Evolutionary conservation across 2,888 invertebrate genomes (phyloP).

Genomic region (Sturmia bella): DNA sequence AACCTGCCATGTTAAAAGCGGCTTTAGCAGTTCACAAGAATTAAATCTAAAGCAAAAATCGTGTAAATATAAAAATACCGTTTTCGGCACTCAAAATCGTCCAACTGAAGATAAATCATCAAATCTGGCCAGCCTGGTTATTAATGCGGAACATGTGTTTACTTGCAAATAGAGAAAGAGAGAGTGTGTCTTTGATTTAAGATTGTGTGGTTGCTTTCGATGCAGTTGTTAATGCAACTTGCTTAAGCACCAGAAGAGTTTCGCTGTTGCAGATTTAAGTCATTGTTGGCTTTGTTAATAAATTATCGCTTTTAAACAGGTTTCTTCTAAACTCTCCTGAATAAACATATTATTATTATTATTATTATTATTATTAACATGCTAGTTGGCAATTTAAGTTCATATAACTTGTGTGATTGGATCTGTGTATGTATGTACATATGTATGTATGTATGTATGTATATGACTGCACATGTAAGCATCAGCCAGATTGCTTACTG

Average conservation of each 20-base stretch:
- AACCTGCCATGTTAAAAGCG: too few relatives aligned
- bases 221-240: slow-evolving; percentile 49
- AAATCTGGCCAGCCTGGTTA: too few relatives aligned
- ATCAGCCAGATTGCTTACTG: slow-evolving; percentile 15
- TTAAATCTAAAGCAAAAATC: too few relatives aligned
- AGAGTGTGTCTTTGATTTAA: slow-evolving; percentile 8
- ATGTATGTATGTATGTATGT: not conserved
- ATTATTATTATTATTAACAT: too few relatives aligned
- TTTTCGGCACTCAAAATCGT: too few relatives aligned
- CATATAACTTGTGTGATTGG: not conserved
- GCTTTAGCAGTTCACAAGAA: too few relatives aligned
- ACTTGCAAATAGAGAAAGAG: not conserved
- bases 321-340: slow-evolving; percentile 31
- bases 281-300: slow-evolving; percentile 42
- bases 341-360: slow-evolving; percentile 47
- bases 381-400: slow-evolving; percentile 39
- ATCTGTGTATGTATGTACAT: not conserved
- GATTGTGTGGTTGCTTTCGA: slow-evolving; percentile 28
- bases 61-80: too few relatives aligned
- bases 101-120: too few relatives aligned
- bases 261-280: not conserved
- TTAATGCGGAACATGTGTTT: not conserved
- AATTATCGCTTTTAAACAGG: slow-evolving; percentile 63
- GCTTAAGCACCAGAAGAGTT: slow-evolving; percentile 8
- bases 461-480: not conserved